Percentiles rank a stretch among this genome's conserved stretches.
Conservation (phyloP, 2,797 vertebrate genomes). For the Gallirallus australis region DNA sequence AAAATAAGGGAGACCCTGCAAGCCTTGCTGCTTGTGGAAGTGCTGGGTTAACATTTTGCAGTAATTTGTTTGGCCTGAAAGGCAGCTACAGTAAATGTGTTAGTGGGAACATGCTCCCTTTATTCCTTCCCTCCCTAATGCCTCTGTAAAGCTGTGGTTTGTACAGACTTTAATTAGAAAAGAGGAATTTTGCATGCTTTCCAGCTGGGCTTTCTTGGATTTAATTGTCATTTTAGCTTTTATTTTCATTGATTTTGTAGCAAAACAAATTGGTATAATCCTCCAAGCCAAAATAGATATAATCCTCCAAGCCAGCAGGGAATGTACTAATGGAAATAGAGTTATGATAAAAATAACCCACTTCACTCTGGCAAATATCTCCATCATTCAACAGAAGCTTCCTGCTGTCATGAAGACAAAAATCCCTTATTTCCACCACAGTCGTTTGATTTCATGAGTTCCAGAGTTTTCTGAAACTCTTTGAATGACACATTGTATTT, state of each 20-base stretch:
- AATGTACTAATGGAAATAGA: conserved; percentile 43
- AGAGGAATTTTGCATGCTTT: conserved; percentile 52
- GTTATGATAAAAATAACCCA: conserved; percentile 52
- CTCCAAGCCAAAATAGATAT: conserved; percentile 49
- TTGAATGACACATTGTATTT: background rate
- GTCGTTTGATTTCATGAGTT: background rate
- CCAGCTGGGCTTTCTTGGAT: conserved; percentile 61
- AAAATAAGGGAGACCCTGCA: background rate
- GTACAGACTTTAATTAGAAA: conserved; percentile 55
- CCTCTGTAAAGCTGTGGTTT: conserved; percentile 36
- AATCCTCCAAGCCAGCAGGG: conserved; percentile 49
- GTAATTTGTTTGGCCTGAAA: conserved; percentile 39
- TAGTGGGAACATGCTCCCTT: conserved; percentile 3
- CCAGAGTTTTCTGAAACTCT: background rate
- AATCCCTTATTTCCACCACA: background rate
- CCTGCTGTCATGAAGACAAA: background rate
- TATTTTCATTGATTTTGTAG: conserved; percentile 69
- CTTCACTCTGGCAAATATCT: conserved; percentile 16
- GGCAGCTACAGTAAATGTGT: background rate
- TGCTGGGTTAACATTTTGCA: background rate
- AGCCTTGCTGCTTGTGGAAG: background rate
- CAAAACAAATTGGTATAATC: conserved; percentile 62
- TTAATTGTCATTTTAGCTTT: conserved; percentile 69
- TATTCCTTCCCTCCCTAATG: conserved; percentile 1
- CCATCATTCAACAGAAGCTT: conserved; percentile 21